Evolutionary conservation across 1,140 invertebrate genomes (phyloP), one percentile per base, ranked within the genome.

Genomic region (Aphidius ervi): DNA sequence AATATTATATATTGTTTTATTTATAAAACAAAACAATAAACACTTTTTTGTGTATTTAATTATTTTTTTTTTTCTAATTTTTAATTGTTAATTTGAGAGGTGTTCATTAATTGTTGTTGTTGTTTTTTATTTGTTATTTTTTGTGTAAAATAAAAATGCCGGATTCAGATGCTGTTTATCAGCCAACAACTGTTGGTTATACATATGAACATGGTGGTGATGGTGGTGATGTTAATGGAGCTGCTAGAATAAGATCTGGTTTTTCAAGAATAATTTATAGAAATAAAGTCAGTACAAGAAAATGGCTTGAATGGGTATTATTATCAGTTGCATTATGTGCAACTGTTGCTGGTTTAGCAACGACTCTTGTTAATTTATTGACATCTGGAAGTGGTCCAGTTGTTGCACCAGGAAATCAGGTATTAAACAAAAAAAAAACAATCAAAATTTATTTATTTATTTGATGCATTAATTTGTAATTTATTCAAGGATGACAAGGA

Each of bases 121-220:
- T 9, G 2, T 5, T 9, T 10, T 9, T 54, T 9, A 16, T 4
- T 8, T 7, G 39, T 46, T 46, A 23, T 31, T 46, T 5, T 56
- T 46, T 45, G 46, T 46, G 9, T n/a, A 54, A 49, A 4, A 40
- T 40, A 61, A 50, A 43, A 4, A 78, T 78, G 76, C 73, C 76
- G 43, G 75, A 78, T 60, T 79, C 73, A 58, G 74, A 74, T 61
- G 78, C 78, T 39, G 78, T 79, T 64, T 79, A 79, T 65, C 78
- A 79, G 57, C 78, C 77, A 45, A 79, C 78, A 0, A 80, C 78
- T 9, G 78, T 79, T 50, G 78, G 78, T 45, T 80, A 78, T 56
- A 67, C 72, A 4, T 80, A 80, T 57, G 78, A 79, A 49, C 66
- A 67, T 52, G 74, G 71, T 10, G 70, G 74, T 10, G 75, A 76